Percentiles rank a stretch among this genome's conserved stretches.
Conservation (phyloP, 2,113 vertebrate genomes). For the Stomatorhinus ivindoensis region DNA sequence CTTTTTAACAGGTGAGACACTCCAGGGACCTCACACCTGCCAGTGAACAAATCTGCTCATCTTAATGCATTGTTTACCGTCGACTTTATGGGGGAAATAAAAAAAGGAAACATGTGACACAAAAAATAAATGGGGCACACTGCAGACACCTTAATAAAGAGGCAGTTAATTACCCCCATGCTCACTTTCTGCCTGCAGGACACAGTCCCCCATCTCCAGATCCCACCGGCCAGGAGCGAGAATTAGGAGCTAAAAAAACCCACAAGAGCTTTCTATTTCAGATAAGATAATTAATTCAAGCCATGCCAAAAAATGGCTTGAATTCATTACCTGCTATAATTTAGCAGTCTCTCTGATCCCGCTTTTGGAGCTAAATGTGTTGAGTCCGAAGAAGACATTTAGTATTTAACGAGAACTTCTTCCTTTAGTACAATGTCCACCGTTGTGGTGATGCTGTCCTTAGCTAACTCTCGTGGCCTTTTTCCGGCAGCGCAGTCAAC, state of each 20-base stretch:
- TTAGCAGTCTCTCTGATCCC: neutral
- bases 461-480: conserved; percentile 27
- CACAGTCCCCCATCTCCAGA: neutral
- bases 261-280: conserved; percentile 12
- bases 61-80: neutral
- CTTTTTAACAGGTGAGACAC: neutral
- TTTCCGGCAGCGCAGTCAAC: conserved; percentile 22
- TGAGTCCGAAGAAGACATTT: neutral
- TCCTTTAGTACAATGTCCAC: neutral
- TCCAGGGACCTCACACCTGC: neutral
- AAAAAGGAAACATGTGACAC: neutral
- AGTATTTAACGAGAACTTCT: neutral
- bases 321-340: conserved; percentile 9
- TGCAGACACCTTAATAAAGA: neutral
- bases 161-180: neutral
- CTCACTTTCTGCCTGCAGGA: neutral
- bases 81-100: neutral
- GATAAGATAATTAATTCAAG: conserved; percentile 17
- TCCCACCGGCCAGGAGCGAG: neutral
- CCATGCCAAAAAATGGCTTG: conserved; percentile 2
- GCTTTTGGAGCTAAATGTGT: neutral
- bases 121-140: neutral
- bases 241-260: conserved; percentile 20
- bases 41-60: neutral
- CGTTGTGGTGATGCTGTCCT: neutral